Conservation (phyloP, 1,140 invertebrate species). For the Episyrphus balteatus region DNA sequence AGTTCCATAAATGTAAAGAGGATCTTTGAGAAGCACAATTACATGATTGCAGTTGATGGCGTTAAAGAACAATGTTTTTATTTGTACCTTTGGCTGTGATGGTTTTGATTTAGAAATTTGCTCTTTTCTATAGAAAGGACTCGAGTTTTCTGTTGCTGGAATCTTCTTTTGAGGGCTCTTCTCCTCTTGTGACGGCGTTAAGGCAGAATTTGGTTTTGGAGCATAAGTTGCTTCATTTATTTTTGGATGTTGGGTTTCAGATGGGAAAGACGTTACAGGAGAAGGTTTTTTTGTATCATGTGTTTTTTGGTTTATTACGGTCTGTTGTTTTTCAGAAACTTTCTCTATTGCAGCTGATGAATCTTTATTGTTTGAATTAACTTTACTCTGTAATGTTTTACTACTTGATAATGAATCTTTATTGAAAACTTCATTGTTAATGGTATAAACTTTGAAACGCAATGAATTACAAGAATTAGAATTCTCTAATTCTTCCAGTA, state of each 20-base stretch:
- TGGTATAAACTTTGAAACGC: no score
- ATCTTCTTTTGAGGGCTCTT: neutral
- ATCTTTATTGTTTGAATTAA: no score
- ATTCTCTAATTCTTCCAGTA: neutral
- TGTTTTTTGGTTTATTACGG: no score
- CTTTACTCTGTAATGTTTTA: no score
- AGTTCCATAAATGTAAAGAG: slow-evolving; percentile 36
- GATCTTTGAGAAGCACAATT: slow-evolving; percentile 6
- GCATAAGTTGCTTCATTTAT: neutral
- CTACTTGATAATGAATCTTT: no score
- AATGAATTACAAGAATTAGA: no score
- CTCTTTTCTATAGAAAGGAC: neutral
- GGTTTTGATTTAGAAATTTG: neutral
- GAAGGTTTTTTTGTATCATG: no score
- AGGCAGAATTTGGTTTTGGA: neutral
- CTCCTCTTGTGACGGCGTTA: neutral
- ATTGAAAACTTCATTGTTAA: no score
- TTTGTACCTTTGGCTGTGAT: neutral
- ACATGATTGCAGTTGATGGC: slow-evolving; percentile 10
- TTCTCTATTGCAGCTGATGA: no score
- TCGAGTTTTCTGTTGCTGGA: neutral
- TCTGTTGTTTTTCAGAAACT: no score
- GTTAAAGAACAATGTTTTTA: slow-evolving; percentile 9
- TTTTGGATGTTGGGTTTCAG: no score
- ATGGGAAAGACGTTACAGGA: no score